Base-by-base conservation (phyloP, 2,888 invertebrate species). In the Acanthopleura granulata region DNA sequence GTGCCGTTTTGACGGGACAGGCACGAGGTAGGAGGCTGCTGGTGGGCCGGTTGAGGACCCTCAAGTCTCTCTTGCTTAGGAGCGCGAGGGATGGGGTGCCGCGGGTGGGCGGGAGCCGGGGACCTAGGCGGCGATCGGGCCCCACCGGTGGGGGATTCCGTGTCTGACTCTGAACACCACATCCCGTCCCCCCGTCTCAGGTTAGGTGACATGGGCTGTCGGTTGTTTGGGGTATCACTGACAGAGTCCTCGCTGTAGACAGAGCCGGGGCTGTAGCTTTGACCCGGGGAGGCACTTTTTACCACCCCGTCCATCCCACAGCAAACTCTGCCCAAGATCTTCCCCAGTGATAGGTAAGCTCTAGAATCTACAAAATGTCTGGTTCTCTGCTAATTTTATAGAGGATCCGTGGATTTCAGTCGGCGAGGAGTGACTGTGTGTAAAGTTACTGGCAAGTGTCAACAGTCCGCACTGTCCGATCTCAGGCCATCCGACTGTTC, bases 81-180 rank as follows among this genome's bases (percentile, higher is more conserved):
- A 18, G 57, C 14, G 50, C 25, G 61, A 49, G 62, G 49, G 50
- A 49, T 70, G 49, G 25, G 61, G 73, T 74, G 72, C 70, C 57
- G 70, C 25, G 30, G 15, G 76, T 75, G 71, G 70, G 71, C 6
- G n/a, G 66, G 12, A 72, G 75, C 16, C 70, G 74, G n/a, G 72
- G 69, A 11, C 16, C 25, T 18, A 6, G 29, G 6, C 15, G 29
- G 66, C 6, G 66, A 27, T 15, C 66, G 66, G 25, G 18, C 27
- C 3, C 25, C 22, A 18, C 27, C 29, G 25, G 29, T 22, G 3
- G 66, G 66, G 16, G 66, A 66, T 27, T 25, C 66, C 29, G 15
- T 27, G 25, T 66, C 66, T 3, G 66, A 66, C 29, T 66, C 66
- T 15, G 66, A 66, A 25, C 66, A 66, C 22, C 25, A 66, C 25